Conservation (phyloP, 2,113 vertebrate genomes). For the Elephas maximus region DNA sequence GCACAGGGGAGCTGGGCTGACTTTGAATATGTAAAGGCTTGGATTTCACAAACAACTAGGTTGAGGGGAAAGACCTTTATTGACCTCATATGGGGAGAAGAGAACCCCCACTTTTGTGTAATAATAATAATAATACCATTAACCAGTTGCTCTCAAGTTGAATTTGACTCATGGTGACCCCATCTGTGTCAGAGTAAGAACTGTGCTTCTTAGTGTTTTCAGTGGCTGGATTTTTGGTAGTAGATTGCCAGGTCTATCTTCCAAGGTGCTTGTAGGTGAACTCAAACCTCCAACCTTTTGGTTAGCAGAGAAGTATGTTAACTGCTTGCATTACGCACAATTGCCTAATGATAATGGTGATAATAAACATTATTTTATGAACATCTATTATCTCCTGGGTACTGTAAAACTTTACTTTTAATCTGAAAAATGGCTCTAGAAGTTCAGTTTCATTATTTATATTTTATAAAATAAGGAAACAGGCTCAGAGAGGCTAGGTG, state of each 20-base stretch:
- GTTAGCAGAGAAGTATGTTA: background rate
- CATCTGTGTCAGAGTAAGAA: background rate
- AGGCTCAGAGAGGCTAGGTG: background rate
- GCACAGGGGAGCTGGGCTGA: background rate
- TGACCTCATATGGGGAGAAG: background rate
- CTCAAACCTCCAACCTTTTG: background rate
- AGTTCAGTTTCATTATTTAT: background rate
- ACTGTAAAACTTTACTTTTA: constrained; percentile 13
- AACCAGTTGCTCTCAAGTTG: background rate
- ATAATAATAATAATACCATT: background rate
- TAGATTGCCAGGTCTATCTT: too few species aligned
- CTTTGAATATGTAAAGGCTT: background rate
- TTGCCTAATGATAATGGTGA: background rate
- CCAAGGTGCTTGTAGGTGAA: background rate
- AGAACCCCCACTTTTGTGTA: background rate
- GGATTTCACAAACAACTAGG: background rate
- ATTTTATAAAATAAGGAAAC: background rate
- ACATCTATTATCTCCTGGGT: background rate
- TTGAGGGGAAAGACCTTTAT: background rate
- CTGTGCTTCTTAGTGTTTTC: background rate
- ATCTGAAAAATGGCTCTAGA: background rate
- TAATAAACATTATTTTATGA: background rate
- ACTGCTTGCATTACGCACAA: background rate
- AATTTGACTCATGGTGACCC: background rate
- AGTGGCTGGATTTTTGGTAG: too few species aligned